These are phyloP conservation scores for Dryoscopus gambensis DNA, from an alignment of 2,113 vertebrate genomes.

Conservation along the genomic window DNA sequence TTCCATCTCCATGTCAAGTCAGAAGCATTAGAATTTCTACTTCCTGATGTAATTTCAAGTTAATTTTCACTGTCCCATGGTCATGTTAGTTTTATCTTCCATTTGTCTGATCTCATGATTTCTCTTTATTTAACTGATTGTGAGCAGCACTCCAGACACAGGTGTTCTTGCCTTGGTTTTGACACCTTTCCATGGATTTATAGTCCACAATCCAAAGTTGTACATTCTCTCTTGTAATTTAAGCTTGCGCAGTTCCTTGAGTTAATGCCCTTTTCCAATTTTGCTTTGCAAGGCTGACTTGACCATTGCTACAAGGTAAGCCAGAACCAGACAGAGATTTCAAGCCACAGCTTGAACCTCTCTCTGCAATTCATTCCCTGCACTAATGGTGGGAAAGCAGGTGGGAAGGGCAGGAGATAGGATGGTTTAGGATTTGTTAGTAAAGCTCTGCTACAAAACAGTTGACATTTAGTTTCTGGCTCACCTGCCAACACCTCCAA, in stretches of 20 bases:
- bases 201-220: slow-evolving; percentile 4
- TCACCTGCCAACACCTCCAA: rapidly evolving
- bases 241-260: background rate
- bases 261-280: background rate
- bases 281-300: background rate
- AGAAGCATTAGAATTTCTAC: background rate
- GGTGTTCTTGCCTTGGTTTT: background rate
- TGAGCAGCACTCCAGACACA: background rate
- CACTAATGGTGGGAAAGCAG: background rate
- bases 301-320: background rate
- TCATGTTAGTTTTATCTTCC: background rate
- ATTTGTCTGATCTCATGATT: background rate
- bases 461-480: background rate
- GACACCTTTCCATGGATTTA: background rate
- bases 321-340: background rate
- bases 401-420: background rate
- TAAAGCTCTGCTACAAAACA: background rate
- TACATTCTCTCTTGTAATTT: background rate
- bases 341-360: background rate
- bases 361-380: background rate
- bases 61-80: rapidly evolving
- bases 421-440: background rate
- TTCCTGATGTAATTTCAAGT: background rate
- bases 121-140: background rate
- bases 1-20: background rate